Percentiles rank a stretch among this genome's conserved stretches.
Evolutionary conservation across 2,888 invertebrate genomes (phyloP).

Genomic region (Entomobrya multifasciata): DNA sequence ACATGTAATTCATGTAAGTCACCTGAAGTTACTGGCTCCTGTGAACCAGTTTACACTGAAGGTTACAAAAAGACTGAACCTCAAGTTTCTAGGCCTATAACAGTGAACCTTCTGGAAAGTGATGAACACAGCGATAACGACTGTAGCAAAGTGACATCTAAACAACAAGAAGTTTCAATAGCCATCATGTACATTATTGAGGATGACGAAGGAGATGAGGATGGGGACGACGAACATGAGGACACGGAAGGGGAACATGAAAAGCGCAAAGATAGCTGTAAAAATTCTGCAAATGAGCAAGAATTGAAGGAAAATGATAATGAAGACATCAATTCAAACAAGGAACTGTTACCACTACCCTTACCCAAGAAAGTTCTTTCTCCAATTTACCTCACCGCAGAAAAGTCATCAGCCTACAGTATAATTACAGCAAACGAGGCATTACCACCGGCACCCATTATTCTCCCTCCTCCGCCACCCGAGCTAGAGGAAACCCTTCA

Average conservation of each 20-base stretch:
- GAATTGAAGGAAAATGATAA: background rate
- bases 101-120: background rate
- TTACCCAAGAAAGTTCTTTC: background rate
- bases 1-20: background rate
- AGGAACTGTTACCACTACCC: background rate
- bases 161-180: slow-evolving; percentile 13
- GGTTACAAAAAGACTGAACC: background rate
- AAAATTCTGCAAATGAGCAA: background rate
- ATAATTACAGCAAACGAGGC: slow-evolving; percentile 25
- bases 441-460: background rate
- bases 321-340: background rate
- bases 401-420: slow-evolving; percentile 48
- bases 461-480: background rate
- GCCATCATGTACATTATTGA: slow-evolving; percentile 54
- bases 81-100: too few species aligned
- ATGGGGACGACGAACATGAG: background rate
- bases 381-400: slow-evolving; percentile 21
- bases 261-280: background rate
- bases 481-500: background rate
- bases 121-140: background rate
- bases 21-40: background rate
- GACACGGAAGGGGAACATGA: slow-evolving; percentile 4
- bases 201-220: slow-evolving; percentile 1
- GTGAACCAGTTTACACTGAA: background rate
- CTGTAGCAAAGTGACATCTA: background rate